Percentiles rank a stretch among this genome's conserved stretches.
Evolutionary conservation across 2,888 invertebrate genomes (phyloP).

Genomic region (Macrophya alboannulata): DNA sequence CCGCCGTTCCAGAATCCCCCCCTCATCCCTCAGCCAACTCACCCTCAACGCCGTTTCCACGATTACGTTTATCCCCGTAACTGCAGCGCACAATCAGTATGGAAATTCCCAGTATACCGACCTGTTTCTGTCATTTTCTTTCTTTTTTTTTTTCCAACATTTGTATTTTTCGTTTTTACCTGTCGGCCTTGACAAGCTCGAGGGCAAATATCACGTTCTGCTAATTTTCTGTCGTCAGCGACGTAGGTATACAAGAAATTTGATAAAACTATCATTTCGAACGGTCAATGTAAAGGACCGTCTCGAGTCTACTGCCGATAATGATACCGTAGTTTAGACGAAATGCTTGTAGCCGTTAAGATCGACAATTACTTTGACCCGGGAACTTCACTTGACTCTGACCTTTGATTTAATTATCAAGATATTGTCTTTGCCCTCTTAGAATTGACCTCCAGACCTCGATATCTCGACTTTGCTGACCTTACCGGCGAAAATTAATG

Average conservation of each 20-base stretch:
- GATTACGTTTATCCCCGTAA: background rate
- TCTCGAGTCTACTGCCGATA: background rate
- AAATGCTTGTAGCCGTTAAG: background rate
- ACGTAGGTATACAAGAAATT: background rate
- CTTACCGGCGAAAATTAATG: background rate
- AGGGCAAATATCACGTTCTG: background rate
- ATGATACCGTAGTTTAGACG: background rate
- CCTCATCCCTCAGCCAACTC: background rate
- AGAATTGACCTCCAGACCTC: background rate
- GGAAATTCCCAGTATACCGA: constrained; percentile 7
- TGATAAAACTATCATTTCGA: background rate
- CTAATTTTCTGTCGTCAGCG: background rate
- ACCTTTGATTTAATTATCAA: background rate
- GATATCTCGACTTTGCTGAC: constrained; percentile 1
- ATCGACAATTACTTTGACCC: background rate
- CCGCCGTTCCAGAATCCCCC: background rate
- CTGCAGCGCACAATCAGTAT: constrained; percentile 18
- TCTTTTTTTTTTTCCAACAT: background rate
- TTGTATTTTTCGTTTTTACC: background rate
- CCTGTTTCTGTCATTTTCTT: background rate
- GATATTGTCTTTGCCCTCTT: background rate
- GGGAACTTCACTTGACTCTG: background rate
- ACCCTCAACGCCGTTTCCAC: background rate
- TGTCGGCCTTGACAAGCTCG: background rate
- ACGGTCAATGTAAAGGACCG: background rate